Evolutionary conservation across 2,888 invertebrate species (phyloP), one percentile per base, ranked within the genome.

Genomic region (Polia nebulosa): DNA sequence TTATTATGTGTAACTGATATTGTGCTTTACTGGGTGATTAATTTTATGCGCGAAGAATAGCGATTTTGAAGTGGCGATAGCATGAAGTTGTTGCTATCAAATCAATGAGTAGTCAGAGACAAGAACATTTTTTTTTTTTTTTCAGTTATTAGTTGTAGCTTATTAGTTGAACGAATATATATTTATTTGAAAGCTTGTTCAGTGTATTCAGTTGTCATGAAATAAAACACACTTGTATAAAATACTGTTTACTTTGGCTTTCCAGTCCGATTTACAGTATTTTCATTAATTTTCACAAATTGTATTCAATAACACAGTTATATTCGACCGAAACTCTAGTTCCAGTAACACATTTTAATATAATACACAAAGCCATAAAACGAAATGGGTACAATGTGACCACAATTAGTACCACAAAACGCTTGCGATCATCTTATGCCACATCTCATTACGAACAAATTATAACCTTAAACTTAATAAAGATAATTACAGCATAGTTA

Each of bases 241-340:
- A 95, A 95, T 95, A 95, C 95, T 95, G 95, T 95, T 95, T 95
- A 95, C 95, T 95, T 95, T 95, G 95, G 95, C 95, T 95, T 94
- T 92, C 89, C 93, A 95, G 92, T 95, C 95, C 91, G 92, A 94
- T 94, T 93, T 93, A 95, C 95, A 95, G 95, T 95, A 95, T 95
- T 94, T 91, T 88, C 80, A 85, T 87, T 80, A 80, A 88, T 90
- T 92, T 94, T 92, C 91, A 93, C 92, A 93, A 94, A 92, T 91
- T 87, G 91, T 92, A 91, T 90, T 93, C 89, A 90, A 89, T 94
- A 95, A 94, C 93, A 94, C 94, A 93, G 90, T 93, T 92, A 91
- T 89, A 93, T 91, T 90, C 83, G 85, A 90, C 91, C 86, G 92
- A 93, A 94, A 94, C 91, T 85, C 83, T 85, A 84, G 89, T 92